phyloP scores from a whole-genome alignment of 2,797 vertebrate species.

The Adelosebastes latens region DNA sequence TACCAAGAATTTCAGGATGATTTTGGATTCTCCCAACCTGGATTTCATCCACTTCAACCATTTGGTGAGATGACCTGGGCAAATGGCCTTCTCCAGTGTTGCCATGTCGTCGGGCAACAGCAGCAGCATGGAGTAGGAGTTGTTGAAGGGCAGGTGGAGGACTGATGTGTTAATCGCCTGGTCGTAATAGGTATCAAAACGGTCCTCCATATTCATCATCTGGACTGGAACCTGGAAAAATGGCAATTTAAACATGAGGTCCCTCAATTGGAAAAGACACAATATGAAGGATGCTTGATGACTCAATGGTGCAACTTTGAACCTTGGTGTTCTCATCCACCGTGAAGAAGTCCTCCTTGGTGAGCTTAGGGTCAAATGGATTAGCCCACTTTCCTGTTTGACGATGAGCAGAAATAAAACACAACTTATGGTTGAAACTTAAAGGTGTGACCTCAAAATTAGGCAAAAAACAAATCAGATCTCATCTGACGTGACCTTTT shows the following conservation, averaged over 20 bases:
- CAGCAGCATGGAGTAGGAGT: slow-evolving; percentile 80
- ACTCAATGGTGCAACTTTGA: neutral
- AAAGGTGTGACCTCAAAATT: neutral
- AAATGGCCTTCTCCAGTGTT: slow-evolving; percentile 65
- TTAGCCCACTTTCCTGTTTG: slow-evolving; percentile 78
- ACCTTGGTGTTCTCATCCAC: slow-evolving; percentile 70
- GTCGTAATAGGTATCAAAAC: slow-evolving; percentile 64
- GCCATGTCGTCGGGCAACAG: slow-evolving; percentile 72
- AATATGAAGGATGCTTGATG: neutral
- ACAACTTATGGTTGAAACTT: neutral
- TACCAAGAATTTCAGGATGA: neutral
- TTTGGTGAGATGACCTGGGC: slow-evolving; percentile 66
- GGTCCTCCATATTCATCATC: slow-evolving; percentile 74
- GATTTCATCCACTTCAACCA: slow-evolving; percentile 73
- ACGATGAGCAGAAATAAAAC: slow-evolving; percentile 1
- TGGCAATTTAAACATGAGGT: neutral
- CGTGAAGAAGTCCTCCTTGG: slow-evolving; percentile 57
- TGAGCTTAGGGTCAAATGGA: slow-evolving; percentile 64
- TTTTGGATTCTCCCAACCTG: slow-evolving; percentile 49
- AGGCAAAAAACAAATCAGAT: neutral
- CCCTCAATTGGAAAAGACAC: neutral
- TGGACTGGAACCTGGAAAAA: slow-evolving; percentile 75
- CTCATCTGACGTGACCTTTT: slow-evolving; percentile 37
- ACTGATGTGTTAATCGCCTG: slow-evolving; percentile 60
- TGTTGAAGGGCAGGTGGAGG: slow-evolving; percentile 80